Base-by-base conservation (phyloP, 2,888 invertebrate genomes). In the Aphodius sticticus region DNA sequence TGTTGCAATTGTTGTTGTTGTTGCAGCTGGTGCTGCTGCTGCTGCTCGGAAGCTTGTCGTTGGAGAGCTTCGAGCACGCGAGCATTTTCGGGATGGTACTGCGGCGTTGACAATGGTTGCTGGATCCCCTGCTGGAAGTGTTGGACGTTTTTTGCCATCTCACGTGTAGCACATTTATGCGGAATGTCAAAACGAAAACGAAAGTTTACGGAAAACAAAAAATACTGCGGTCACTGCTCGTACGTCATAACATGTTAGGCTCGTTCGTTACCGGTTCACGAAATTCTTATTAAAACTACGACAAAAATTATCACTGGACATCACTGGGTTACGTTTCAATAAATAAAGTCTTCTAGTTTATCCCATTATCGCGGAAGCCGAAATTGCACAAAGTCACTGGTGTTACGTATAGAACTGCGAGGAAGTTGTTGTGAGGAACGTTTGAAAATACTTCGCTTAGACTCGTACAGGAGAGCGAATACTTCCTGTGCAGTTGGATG, bases 201-300 rank as follows among this genome's bases (percentile, higher is more conserved):
- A 88, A 85, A 85, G 85, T 84, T 16, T 16, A 82, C 79, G 78
- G 82, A 88, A 88, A 86, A 80, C 83, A 84, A 86, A 88, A 88
- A 88, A 87, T 86, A 89, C 88, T 87, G 88, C 88, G 81, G 84
- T 86, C 88, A 88, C 89, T 87, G 85, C 83, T 86, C 87, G 84
- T 88, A 85, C 88, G 87, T 89, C 89, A 89, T 89, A 89, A 89
- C 89, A 89, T 89, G 84, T 86, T 87, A 86, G 87, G 81, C 84
- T 87, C 87, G 87, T 85, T 87, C 85, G 85, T 84, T 87, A 86
- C 87, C 82, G 83, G 84, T 84, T 84, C 69, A 82, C 84, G 85
- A 84, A 82, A 84, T 83, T 76, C 76, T 78, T 81, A 81, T 82
- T 86, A 86, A 87, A 86, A 86, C 86, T 74, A 15, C 78, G 69